Conservation (phyloP, 2,797 vertebrate species). For the Rhinoraja longicauda region DNA sequence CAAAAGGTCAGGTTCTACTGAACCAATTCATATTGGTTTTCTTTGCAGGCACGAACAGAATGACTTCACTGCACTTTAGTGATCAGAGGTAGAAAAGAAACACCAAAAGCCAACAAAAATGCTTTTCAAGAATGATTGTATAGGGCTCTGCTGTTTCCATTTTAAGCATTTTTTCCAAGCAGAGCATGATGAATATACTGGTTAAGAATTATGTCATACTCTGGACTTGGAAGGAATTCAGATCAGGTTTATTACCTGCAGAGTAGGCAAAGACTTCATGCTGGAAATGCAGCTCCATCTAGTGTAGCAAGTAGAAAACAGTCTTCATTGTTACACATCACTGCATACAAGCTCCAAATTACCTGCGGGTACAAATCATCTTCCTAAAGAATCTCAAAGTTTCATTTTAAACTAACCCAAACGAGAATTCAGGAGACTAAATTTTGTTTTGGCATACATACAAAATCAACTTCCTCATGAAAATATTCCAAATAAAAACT, state of each 20-base stretch:
- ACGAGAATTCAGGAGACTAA: neutral
- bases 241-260: neutral
- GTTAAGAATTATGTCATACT: neutral
- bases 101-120: neutral
- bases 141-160: neutral
- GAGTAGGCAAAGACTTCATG: neutral
- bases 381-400: neutral
- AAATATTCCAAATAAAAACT: neutral
- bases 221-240: neutral
- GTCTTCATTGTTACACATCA: neutral
- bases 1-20: neutral
- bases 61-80: constrained; percentile 7
- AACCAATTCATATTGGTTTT: constrained; percentile 18
- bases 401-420: neutral
- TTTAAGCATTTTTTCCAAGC: neutral
- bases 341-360: neutral
- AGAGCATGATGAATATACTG: neutral
- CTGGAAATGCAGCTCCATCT: constrained; percentile 26
- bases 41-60: neutral
- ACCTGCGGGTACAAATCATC: neutral
- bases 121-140: neutral
- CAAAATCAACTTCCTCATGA: neutral
- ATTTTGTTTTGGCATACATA: neutral
- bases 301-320: constrained; percentile 8
- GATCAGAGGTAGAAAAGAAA: constrained; percentile 22